Evolutionary conservation across 2,113 vertebrate species (phyloP).

Genomic region (Lepisosteus osseus): DNA sequence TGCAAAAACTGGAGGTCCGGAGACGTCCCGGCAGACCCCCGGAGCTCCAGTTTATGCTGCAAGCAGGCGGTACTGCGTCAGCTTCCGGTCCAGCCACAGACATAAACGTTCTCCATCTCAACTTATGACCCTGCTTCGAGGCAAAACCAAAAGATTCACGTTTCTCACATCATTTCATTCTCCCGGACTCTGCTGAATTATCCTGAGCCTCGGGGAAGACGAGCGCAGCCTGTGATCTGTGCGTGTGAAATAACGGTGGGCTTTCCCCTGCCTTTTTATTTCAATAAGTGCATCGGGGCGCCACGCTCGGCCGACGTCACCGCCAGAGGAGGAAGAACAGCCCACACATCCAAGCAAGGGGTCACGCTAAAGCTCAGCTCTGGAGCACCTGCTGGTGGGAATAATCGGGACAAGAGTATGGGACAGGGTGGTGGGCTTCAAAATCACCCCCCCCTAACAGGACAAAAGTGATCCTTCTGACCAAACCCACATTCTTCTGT

Average conservation of each 20-base stretch:
- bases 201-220: constrained; percentile 9
- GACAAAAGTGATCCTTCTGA: too few relatives aligned
- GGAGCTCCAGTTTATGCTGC: too few relatives aligned
- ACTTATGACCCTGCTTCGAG: constrained; percentile 67
- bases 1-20: too few relatives aligned
- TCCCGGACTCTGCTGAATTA: constrained; percentile 15
- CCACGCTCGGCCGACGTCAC: not conserved
- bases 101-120: constrained; percentile 69
- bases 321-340: not conserved
- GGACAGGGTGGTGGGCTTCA: too few relatives aligned
- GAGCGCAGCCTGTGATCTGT: constrained; percentile 23
- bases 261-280: not conserved
- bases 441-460: too few relatives aligned
- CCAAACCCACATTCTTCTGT: too few relatives aligned
- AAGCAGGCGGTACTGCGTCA: too few relatives aligned
- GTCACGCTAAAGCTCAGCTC: too few relatives aligned
- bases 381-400: too few relatives aligned
- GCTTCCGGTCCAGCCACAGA: constrained; percentile 59
- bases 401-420: too few relatives aligned
- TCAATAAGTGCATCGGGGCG: constrained; percentile 7
- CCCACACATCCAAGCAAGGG: too few relatives aligned
- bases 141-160: constrained; percentile 42
- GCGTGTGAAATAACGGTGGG: constrained; percentile 13
- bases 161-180: constrained; percentile 27
- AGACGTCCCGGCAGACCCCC: too few relatives aligned